Evolutionary conservation across 1,140 invertebrate genomes (phyloP).

Genomic region (Amphibalanus amphitrite): DNA sequence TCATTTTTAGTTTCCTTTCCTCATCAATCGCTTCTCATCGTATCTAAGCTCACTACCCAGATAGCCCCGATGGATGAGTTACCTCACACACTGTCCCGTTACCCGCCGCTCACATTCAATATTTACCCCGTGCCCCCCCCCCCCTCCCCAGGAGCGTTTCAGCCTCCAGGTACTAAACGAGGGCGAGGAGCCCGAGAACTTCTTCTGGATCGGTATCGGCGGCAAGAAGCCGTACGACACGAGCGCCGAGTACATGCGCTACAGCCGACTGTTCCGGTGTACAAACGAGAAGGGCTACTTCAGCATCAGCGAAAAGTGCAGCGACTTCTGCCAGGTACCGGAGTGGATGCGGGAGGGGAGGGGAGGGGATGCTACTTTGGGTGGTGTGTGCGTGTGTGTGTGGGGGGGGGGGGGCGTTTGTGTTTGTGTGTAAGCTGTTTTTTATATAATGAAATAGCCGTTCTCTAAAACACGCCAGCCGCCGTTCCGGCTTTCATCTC

Average conservation of each 20-base stretch:
- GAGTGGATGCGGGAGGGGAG: neutral
- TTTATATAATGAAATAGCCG: no score
- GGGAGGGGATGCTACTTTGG: no score
- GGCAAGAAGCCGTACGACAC: constrained; percentile 82
- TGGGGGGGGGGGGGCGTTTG: neutral
- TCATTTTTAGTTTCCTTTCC: no score
- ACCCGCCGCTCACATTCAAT: constrained; percentile 10
- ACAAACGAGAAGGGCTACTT: constrained; percentile 99
- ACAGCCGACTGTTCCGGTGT: constrained; percentile 87
- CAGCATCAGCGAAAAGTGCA: constrained; percentile 96
- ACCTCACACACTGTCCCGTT: constrained; percentile 15
- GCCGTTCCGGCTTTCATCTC: no score
- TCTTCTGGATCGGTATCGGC: constrained; percentile 93
- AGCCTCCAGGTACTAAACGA: constrained; percentile 75
- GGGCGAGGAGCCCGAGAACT: constrained; percentile 96
- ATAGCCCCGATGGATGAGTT: no score
- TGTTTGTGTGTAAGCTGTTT: no score
- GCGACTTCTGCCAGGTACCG: constrained; percentile 93
- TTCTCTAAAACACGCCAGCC: no score
- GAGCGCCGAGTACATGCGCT: constrained; percentile 83
- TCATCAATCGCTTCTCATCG: no score
- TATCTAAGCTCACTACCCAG: no score
- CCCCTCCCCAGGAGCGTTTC: constrained; percentile 22
- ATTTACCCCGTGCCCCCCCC: constrained; percentile 6
- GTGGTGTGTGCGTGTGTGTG: no score